Evolutionary conservation across 2,797 vertebrate species (phyloP).

Genomic region (Argentina silus): DNA sequence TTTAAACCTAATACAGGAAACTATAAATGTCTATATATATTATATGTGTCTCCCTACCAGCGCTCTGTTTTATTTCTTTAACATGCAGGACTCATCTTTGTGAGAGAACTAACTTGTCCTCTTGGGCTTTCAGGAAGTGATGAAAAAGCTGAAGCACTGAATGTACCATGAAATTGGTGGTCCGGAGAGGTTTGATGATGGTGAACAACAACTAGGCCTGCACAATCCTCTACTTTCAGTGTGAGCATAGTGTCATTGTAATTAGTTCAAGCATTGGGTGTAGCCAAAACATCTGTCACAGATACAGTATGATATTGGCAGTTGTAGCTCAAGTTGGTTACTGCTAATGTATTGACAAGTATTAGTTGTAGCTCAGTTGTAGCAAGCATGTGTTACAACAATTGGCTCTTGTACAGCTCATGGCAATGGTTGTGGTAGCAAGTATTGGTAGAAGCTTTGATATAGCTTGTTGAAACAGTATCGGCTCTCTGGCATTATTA

Average conservation of each 20-base stretch:
- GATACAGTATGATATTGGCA: not conserved
- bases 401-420: not conserved
- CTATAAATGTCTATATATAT: too few species aligned
- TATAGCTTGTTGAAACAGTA: not conserved
- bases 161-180: not conserved
- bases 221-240: not conserved
- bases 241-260: not conserved
- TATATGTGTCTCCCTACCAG: not conserved
- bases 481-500: not conserved
- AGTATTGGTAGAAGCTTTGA: not conserved
- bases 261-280: not conserved
- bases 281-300: not conserved
- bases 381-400: too few species aligned
- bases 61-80: too few species aligned
- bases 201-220: slow-evolving; percentile 12
- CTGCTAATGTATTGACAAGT: not conserved
- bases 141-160: not conserved
- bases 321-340: not conserved
- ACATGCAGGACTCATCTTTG: too few species aligned
- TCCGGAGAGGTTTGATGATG: slow-evolving; percentile 30
- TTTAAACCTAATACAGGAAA: too few species aligned
- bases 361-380: too few species aligned
- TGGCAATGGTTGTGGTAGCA: too few species aligned
- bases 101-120: not conserved
- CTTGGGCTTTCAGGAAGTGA: not conserved